Base-by-base conservation (phyloP, 2,113 vertebrate species). In the Macrotus californicus region DNA sequence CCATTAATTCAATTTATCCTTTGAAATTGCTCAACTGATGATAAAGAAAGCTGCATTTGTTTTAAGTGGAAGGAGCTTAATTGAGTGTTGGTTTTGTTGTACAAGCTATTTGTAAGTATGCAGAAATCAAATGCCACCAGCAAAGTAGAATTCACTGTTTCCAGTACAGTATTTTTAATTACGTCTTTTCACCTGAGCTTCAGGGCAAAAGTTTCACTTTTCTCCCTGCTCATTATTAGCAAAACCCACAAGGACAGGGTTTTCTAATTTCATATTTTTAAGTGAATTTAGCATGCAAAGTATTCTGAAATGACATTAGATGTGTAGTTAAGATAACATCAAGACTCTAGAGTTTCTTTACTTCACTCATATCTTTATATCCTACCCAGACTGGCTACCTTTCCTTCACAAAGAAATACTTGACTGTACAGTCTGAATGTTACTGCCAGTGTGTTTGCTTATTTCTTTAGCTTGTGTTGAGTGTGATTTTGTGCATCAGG, bases 111-210 rank as follows among this genome's bases (percentile, higher is more conserved):
- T 96, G 96, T 91, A 92, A 96, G 86, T 89, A 69, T 87, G 93
- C 52, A 87, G 93, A 96, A 94, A 84, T 41, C 66, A 83, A 94
- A 95, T 81, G 85, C 50, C 73, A 91, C 93, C 79, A 96, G 94
- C 75, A 75, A 97, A 87, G 93, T 54, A 77, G 95, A 89, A 91
- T 93, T 92, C 72, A 89, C 75, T 94, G 89, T 94, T 91, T 91
- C 92, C 69, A 95, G 91, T 61, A 66, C 75, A 81, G 85, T 96
- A 81, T 96, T 97, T 96, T 97, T 97, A 97, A 97, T 97, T 97
- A 96, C 81, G 70, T 94, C 73, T 96, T 97, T 95, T 96, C 94
- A 97, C 96, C 86, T 87, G 86, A 96, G 97, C 97, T 97, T 87
- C 70, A 96, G 97, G 97, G 97, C 95, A 96, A 90, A 93, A 89